Evolutionary conservation across 1,140 invertebrate genomes (phyloP), one percentile per base, ranked within the genome.

Genomic region (Eurosta solidaginis): DNA sequence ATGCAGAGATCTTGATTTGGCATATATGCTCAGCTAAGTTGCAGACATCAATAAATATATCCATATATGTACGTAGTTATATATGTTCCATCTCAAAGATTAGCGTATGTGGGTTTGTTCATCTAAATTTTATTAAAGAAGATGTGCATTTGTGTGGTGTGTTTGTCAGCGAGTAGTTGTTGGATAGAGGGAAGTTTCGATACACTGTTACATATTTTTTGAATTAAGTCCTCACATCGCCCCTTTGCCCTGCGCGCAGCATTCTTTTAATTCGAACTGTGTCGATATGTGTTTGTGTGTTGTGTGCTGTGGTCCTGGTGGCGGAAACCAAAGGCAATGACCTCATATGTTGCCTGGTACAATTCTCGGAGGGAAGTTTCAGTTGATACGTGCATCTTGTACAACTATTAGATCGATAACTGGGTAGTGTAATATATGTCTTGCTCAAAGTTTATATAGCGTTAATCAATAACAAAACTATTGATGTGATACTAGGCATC

Each of bases 201-300:
- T 68, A 68, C 59, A 40, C 4, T 68, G 59, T 68, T 68, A 40
- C 33, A 68, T 20, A 68, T 68, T 68, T 40, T 20, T 68, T 68
- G 33, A n/a, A 17, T 40, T 33, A 36, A 68, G 20, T 68, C 59
- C 59, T 17, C 59, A 29, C 40, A 68, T 33, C 59, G 33, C 22
- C 59, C 40, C 9, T 27, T 40, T 68, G 59, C n/a, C 59, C 17
- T n/a, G 4, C 29, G 10, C 36, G 17, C 9, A 29, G 27, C n/a
- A 17, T n/a, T 36, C 29, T 20, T 68, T 36, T 10, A 20, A 40
- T 68, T 12, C 10, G n/a, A 40, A 40, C 40, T 22, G 25, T 14
- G 36, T 17, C n/a, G n/a, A 9, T 40, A 17, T 5, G 20, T 6
- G 17, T 40, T 5, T 40, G 36, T 2, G 36, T n/a, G 17, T n/a